Evolutionary conservation across 1,140 invertebrate genomes (phyloP), one percentile per base, ranked within the genome.

Genomic region (Pogonognathellus flavescens): DNA sequence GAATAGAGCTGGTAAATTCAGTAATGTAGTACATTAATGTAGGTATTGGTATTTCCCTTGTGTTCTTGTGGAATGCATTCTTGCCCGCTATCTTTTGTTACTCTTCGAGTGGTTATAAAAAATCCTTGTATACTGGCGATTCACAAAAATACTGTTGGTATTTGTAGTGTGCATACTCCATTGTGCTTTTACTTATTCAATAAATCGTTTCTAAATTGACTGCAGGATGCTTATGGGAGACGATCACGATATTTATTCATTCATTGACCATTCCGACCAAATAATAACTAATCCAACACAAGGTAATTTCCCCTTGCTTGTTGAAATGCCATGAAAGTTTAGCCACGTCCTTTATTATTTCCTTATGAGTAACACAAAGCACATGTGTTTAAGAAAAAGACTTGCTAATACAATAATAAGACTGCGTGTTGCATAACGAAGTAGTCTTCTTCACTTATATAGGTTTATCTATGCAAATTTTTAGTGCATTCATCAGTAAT

Each of bases 201-300:
- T 76, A 76, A 76, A 49, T 76, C 70, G 41, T 76, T 7, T 76
- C 8, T 76, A 18, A 76, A 76, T 14, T 25, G 70, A 76, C 14
- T 66, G 62, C 62, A 31, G n/a, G 70, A 76, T 76, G 70, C 70
- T 76, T 76, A 76, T 76, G 70, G 70, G 25, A n/a, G n/a, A 41
- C 25, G 49, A 76, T 76, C 70, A 76, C 70, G 70, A 76, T 76
- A 31, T 76, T 76, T 76, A 76, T 76, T 76, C 31, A 76, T 76
- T 76, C 70, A 76, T 76, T 76, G 31, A 31, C 62, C 62, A 66
- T 66, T n/a, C 7, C 25, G 25, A 22, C 22, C 25, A 11, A 66
- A 20, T 66, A 25, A 66, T 66, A 76, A 76, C 70, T 76, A 76
- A 76, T 31, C 16, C 31, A 49, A 20, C 41, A 76, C 41, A 25